Percentiles rank a stretch among this genome's conserved stretches.
Evolutionary conservation across 2,888 invertebrate species (phyloP).

Genomic region (Thereva nobilitata): DNA sequence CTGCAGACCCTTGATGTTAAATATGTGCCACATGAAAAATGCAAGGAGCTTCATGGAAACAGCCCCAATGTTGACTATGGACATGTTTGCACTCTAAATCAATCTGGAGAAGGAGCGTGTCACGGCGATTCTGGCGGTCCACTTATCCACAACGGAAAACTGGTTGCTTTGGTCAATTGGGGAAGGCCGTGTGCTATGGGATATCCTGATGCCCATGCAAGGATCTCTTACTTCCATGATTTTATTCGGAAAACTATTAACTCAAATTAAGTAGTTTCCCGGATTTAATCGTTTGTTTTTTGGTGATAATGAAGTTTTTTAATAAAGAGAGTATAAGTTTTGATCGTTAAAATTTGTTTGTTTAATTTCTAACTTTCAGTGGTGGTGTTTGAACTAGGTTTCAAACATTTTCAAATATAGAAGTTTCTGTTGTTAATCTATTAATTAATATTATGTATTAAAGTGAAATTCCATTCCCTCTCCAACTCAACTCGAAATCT

Average conservation of each 20-base stretch:
- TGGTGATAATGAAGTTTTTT: too few relatives aligned
- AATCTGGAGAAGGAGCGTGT: conserved; percentile 62
- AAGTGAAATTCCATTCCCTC: too few relatives aligned
- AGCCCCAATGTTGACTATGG: conserved; percentile 61
- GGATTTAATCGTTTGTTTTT: too few relatives aligned
- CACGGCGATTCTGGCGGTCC: conserved; percentile 54
- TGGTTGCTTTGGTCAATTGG: conserved; percentile 55
- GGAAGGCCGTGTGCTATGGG: conserved; percentile 54
- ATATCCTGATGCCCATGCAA: conserved; percentile 54
- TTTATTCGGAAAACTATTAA: conserved; percentile 50
- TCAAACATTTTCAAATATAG: too few relatives aligned
- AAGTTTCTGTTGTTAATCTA: too few relatives aligned
- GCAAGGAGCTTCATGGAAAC: conserved; percentile 60
- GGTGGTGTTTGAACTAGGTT: too few relatives aligned
- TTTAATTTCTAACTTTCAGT: too few relatives aligned
- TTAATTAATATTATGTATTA: too few relatives aligned
- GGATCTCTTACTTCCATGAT: conserved; percentile 50
- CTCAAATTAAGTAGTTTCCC: background rate
- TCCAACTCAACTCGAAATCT: too few relatives aligned
- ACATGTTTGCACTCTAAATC: conserved; percentile 65
- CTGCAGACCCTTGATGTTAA: conserved; percentile 64
- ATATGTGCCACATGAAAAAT: conserved; percentile 62
- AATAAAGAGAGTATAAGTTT: too few relatives aligned
- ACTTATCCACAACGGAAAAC: conserved; percentile 47
- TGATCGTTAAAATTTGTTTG: too few relatives aligned